Percentiles rank a stretch among this genome's conserved stretches.
Evolutionary conservation across 2,797 vertebrate genomes (phyloP).

Genomic region (Onychomys leucogaster): DNA sequence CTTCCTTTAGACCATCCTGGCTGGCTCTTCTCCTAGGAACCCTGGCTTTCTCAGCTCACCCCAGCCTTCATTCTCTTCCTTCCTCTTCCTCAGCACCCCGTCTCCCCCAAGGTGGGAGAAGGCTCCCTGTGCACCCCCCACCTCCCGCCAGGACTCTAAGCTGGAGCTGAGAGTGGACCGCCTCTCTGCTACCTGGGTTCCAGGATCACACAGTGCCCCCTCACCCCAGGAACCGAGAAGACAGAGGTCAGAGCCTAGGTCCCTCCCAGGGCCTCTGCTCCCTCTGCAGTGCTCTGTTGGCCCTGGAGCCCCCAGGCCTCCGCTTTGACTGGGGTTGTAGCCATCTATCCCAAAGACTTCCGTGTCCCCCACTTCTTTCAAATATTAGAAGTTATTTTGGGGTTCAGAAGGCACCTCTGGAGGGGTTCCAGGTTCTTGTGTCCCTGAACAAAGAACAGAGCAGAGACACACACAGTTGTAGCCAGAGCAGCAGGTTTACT

Average conservation of each 20-base stretch:
- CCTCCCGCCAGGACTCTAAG: background rate
- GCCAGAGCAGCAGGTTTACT: background rate
- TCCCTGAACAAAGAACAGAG: background rate
- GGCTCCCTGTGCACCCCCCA: background rate
- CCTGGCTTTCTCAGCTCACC: background rate
- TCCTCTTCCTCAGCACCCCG: background rate
- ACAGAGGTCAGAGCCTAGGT: background rate
- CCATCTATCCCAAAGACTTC: background rate
- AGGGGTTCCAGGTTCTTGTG: background rate
- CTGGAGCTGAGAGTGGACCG: background rate
- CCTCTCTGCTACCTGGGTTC: background rate
- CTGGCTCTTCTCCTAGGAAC: background rate
- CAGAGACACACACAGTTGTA: background rate
- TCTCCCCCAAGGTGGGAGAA: background rate
- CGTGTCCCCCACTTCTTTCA: too few relatives aligned
- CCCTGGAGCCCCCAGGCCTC: background rate
- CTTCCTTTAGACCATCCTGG: background rate
- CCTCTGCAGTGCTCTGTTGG: too few relatives aligned
- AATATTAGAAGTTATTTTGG: background rate
- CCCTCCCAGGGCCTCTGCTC: background rate
- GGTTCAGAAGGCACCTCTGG: background rate
- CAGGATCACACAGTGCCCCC: fast-evolving
- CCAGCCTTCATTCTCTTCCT: background rate
- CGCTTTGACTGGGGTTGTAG: background rate
- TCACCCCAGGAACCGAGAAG: background rate